Percentiles rank a stretch among this genome's conserved stretches.
Conservation (phyloP, 1,140 invertebrate genomes). For the Papilio aristodemus region DNA sequence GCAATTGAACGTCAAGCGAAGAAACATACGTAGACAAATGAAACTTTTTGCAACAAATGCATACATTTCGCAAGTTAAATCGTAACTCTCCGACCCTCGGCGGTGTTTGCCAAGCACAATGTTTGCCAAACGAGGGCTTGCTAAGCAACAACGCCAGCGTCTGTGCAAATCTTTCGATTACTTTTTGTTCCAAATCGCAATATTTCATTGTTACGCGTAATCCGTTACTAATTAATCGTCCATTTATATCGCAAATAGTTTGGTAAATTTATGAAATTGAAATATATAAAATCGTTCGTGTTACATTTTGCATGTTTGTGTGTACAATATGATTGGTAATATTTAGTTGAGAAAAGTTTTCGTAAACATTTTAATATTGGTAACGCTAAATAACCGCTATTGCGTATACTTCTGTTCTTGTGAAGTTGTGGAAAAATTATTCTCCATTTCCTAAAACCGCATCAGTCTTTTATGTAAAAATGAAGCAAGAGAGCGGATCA, state of each 20-base stretch:
- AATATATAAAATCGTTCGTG: slow-evolving; percentile 11
- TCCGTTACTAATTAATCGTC: slow-evolving; percentile 30
- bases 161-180: neutral
- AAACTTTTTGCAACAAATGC: slow-evolving; percentile 30
- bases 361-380: neutral
- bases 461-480: slow-evolving; percentile 7
- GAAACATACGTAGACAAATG: slow-evolving; percentile 15
- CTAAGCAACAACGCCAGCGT: neutral
- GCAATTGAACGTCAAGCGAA: neutral
- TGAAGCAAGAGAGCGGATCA: neutral
- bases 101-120: slow-evolving; percentile 8
- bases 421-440: neutral
- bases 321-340: slow-evolving; percentile 6
- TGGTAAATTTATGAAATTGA: neutral
- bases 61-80: slow-evolving; percentile 17
- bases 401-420: neutral
- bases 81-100: slow-evolving; percentile 13
- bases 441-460: neutral
- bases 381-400: neutral
- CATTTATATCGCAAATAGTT: slow-evolving; percentile 10
- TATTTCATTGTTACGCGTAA: slow-evolving; percentile 27
- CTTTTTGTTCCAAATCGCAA: slow-evolving; percentile 21
- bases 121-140: slow-evolving; percentile 5
- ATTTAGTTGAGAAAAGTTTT: neutral
- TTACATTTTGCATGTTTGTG: slow-evolving; percentile 16